Base-by-base conservation (phyloP, 2,888 invertebrate genomes). In the Paralinhomoeus sp. region DNA sequence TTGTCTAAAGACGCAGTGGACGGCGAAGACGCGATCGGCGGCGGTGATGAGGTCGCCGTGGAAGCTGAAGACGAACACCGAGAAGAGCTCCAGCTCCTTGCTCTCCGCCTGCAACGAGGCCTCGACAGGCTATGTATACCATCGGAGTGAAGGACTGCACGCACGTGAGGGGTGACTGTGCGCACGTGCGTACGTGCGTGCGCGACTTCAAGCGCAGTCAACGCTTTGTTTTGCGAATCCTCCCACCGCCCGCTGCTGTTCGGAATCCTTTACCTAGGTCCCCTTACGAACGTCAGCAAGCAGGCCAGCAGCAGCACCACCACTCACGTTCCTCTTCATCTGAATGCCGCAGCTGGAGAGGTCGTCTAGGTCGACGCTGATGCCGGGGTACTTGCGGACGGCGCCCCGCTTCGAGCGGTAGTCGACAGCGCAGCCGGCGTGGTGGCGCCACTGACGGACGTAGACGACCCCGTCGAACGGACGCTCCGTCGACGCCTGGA, bases 381-480 rank as follows among this genome's bases (percentile, higher is more conserved):
- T 21, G 3, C 31, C 15, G 17, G 45, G 45, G 17, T 43, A 9
- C 9, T 33, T 3, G n/a, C 36, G 36, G 7, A 17, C 21, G 12
- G 7, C 12, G 27, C 7, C 7, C 27, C 7, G 27, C 27, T 12
- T 5, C 27, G 5, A 9, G 27, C 27, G 7, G 37, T 38, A 42
- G 31, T 20, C 35, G 18, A 17, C 3, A 22, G 9, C 35, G 22
- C 45, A 45, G 22, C 37, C 42, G 9, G 7, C 17, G 3, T 31
- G 7, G n/a, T 37, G 9, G 5, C 45, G 37, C 45, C 45, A 45
- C 27, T 45, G 33, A n/a, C 37, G 35, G 13, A 45, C 43, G 34
- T 34, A 45, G 15, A 45, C 45, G 17, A 45, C 45, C 7, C 45
- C 45, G n/a, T 37, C 35, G 37, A 45, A 45, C 13, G 45, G 45